These are phyloP conservation scores for Sandelia bainsii DNA, from an alignment of 2,797 vertebrate species.

Conservation along the genomic window DNA sequence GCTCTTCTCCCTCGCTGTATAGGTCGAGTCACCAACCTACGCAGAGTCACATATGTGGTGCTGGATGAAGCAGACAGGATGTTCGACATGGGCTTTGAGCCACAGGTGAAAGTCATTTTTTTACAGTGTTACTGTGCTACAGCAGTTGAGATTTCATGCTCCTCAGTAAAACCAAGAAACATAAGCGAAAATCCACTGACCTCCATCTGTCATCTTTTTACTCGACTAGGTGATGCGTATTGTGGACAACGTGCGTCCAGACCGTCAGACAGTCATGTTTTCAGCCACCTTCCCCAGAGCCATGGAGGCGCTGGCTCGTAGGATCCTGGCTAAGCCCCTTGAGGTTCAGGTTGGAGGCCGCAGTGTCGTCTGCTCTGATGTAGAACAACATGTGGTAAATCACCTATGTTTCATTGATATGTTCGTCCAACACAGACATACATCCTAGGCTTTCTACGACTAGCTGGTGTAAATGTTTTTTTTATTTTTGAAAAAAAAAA, in stretches of 20 bases:
- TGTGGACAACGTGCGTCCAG: conserved; percentile 96
- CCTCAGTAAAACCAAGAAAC: not conserved
- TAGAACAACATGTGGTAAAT: conserved; percentile 95
- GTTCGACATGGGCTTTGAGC: conserved; percentile 99
- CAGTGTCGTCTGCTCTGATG: conserved; percentile 98
- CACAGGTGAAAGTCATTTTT: conserved; percentile 86
- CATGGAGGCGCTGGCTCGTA: conserved; percentile 97
- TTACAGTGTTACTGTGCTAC: not conserved
- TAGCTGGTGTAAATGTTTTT: too few relatives aligned
- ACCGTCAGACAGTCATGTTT: conserved; percentile 99
- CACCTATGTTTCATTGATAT: not conserved
- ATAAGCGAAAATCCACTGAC: not conserved
- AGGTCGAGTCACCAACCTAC: conserved; percentile 98
- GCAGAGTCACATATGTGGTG: conserved; percentile 95
- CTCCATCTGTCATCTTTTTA: not conserved
- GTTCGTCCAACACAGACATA: not conserved
- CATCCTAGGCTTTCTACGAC: too few relatives aligned
- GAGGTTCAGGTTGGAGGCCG: conserved; percentile 98
- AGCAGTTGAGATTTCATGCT: not conserved
- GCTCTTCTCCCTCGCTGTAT: conserved; percentile 58
- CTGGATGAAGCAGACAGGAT: conserved; percentile 98
- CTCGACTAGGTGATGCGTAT: conserved; percentile 96
- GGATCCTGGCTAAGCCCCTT: conserved; percentile 94
- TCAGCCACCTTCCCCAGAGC: conserved; percentile 98
- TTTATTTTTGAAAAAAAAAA: too few relatives aligned